These are phyloP conservation scores for Pygocentrus nattereri DNA, from an alignment of 2,797 vertebrate genomes.

Conservation along the genomic window DNA sequence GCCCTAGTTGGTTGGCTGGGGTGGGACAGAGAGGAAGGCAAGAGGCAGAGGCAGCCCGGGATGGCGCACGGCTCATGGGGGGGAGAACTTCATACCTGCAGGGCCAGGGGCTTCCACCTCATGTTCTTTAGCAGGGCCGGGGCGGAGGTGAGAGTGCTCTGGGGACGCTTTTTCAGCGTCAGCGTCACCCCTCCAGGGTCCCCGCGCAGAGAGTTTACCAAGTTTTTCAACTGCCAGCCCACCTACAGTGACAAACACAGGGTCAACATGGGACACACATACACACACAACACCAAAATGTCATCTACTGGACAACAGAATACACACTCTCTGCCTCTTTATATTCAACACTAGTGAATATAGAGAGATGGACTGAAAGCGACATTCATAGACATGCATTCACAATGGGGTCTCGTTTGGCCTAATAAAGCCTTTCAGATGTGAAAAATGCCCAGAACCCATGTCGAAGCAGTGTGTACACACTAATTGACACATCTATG, in stretches of 20 bases:
- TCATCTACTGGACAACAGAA: slow-evolving; percentile 38
- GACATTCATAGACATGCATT: not conserved
- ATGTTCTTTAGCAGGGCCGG: slow-evolving; percentile 92
- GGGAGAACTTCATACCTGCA: slow-evolving; percentile 80
- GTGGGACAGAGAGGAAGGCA: not conserved
- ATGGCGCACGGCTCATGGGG: not conserved
- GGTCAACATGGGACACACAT: slow-evolving; percentile 52
- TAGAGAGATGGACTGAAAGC: slow-evolving; percentile 12
- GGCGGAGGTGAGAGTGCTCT: slow-evolving; percentile 90
- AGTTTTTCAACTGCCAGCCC: slow-evolving; percentile 93
- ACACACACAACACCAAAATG: slow-evolving; percentile 26
- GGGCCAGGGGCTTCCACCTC: slow-evolving; percentile 91
- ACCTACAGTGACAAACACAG: slow-evolving; percentile 76
- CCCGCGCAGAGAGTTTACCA: slow-evolving; percentile 88
- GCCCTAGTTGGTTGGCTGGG: not conserved
- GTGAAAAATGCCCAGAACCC: not conserved
- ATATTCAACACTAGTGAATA: slow-evolving; percentile 5
- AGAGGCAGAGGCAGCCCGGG: slow-evolving; percentile 14
- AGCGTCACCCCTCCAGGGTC: slow-evolving; percentile 90
- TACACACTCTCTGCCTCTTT: slow-evolving; percentile 9
- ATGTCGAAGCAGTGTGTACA: not conserved
- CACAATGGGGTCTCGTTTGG: not conserved
- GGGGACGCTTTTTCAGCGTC: slow-evolving; percentile 91
- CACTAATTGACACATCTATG: not conserved
- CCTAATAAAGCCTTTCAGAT: not conserved